Conservation (phyloP, 2,113 vertebrate species). For the Phylloscopus trochiloides region DNA sequence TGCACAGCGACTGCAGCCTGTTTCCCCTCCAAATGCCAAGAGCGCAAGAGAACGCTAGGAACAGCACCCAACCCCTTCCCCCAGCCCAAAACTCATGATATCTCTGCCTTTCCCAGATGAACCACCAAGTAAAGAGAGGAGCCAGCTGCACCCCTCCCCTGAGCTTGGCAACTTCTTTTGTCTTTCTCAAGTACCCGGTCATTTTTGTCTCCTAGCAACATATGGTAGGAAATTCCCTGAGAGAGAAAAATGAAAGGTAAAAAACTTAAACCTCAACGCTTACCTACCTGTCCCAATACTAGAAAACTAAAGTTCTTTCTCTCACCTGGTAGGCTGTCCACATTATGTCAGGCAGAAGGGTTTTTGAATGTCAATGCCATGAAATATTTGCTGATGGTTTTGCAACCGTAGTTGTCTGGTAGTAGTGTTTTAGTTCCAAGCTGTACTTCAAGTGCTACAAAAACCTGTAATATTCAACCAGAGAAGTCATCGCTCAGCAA, state of each 20-base stretch:
- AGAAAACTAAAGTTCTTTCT: background rate
- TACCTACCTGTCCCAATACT: background rate
- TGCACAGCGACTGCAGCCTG: background rate
- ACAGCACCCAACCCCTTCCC: background rate
- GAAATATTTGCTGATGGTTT: background rate
- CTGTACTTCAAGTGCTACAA: background rate
- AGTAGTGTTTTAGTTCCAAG: background rate
- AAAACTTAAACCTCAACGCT: background rate
- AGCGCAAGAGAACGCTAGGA: background rate
- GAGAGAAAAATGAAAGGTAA: background rate
- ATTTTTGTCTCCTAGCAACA: background rate
- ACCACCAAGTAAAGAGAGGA: background rate
- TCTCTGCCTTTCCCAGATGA: background rate
- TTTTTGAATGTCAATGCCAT: background rate
- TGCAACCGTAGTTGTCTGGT: background rate
- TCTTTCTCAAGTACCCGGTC: background rate
- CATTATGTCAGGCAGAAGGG: background rate
- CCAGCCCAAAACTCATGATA: background rate
- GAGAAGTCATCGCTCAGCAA: background rate
- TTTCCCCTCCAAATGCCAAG: background rate
- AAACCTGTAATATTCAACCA: background rate
- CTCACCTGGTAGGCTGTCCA: background rate
- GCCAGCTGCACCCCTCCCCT: background rate
- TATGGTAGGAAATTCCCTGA: background rate
- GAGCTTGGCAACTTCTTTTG: background rate